These are phyloP conservation scores for Tupaia tana DNA, from an alignment of 2,113 vertebrate genomes.

Conservation along the genomic window DNA sequence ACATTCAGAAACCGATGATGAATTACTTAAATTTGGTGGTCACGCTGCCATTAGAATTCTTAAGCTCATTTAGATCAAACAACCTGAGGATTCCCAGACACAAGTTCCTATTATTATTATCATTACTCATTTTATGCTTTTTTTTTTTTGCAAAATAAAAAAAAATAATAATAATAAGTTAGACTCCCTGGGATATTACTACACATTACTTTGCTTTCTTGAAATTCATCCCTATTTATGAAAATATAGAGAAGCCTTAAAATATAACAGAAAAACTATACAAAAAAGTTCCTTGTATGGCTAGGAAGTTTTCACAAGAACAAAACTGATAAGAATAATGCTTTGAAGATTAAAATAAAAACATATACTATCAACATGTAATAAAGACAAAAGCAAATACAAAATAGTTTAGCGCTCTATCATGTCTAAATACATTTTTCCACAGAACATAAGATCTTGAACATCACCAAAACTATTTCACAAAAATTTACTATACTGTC, in stretches of 20 bases:
- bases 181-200: neutral
- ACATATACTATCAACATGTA: neutral
- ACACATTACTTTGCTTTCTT: neutral
- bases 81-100: slow-evolving; percentile 16
- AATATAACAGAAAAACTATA: slow-evolving; percentile 41
- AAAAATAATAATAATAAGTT: slow-evolving; percentile 21
- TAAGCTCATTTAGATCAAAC: slow-evolving; percentile 43
- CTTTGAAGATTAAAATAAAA: slow-evolving; percentile 45
- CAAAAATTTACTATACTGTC: neutral
- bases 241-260: slow-evolving; percentile 1
- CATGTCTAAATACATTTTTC: neutral
- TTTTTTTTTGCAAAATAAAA: slow-evolving; percentile 31
- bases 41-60: neutral
- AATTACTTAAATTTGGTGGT: neutral
- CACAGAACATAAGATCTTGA: neutral
- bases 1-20: slow-evolving; percentile 41
- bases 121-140: neutral
- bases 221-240: slow-evolving; percentile 25
- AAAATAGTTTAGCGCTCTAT: neutral
- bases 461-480: neutral
- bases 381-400: slow-evolving; percentile 41
- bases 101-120: neutral
- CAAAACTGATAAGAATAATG: neutral
- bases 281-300: neutral
- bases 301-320: slow-evolving; percentile 22